These are phyloP conservation scores for Nematolebias whitei DNA, from an alignment of 2,113 vertebrate genomes.

Conservation along the genomic window DNA sequence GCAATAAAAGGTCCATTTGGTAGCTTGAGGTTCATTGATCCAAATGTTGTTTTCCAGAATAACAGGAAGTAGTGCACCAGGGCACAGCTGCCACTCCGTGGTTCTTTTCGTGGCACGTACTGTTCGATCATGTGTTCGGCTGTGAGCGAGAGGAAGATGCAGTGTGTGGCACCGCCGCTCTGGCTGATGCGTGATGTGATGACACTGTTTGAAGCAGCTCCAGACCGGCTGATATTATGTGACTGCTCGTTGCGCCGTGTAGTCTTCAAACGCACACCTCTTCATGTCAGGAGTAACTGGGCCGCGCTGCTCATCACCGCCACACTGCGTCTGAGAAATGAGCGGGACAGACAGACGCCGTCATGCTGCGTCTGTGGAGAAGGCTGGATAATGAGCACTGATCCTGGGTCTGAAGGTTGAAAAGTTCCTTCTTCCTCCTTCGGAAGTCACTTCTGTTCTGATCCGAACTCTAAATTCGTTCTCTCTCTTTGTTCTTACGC, in stretches of 20 bases:
- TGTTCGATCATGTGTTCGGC: conserved; percentile 1
- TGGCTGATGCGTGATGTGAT: conserved; percentile 27
- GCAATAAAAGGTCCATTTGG: conserved; percentile 59
- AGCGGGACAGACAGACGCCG: conserved; percentile 11
- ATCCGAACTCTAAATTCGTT: too few species aligned
- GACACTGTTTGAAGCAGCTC: conserved; percentile 30
- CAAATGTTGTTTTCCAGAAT: conserved; percentile 35
- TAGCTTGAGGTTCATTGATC: conserved; percentile 64
- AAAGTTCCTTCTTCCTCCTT: too few species aligned
- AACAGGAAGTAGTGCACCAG: conserved; percentile 25
- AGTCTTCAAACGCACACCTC: conserved; percentile 49
- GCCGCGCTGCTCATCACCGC: conserved; percentile 29
- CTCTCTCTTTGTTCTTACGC: too few species aligned
- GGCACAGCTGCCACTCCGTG: conserved; percentile 19
- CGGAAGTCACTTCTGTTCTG: too few species aligned
- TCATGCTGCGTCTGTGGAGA: background rate
- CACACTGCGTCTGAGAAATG: conserved; percentile 21
- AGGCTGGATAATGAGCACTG: conserved; percentile 10
- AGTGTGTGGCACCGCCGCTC: background rate
- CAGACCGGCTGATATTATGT: conserved; percentile 26
- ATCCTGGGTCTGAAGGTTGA: conserved; percentile 27
- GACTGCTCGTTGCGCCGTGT: background rate
- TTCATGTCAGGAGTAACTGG: conserved; percentile 47
- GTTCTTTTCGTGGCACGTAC: conserved; percentile 3
- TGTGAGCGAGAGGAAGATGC: conserved; percentile 20